Evolutionary conservation across 2,888 invertebrate genomes (phyloP).

Genomic region (Spilosoma lubricipeda): DNA sequence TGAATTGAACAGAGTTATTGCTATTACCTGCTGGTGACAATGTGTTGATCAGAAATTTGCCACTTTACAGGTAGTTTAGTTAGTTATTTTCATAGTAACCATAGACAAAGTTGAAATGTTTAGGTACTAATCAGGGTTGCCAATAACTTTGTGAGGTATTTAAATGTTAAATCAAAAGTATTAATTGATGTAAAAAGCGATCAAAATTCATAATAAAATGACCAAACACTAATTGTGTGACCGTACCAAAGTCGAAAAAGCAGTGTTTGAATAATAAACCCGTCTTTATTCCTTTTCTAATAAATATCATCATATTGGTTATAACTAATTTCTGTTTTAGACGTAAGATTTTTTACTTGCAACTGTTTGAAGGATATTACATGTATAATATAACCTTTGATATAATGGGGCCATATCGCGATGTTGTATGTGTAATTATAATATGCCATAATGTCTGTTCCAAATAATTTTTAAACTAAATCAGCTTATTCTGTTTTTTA

Average conservation of each 20-base stretch:
- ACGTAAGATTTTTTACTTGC: constrained; percentile 43
- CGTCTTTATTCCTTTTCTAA: constrained; percentile 31
- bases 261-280: constrained; percentile 19
- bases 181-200: not conserved
- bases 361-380: constrained; percentile 50
- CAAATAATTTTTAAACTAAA: constrained; percentile 15
- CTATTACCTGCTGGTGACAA: constrained; percentile 32
- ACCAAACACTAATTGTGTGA: not conserved
- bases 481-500: not conserved
- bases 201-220: not conserved
- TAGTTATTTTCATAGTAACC: constrained; percentile 10
- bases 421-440: constrained; percentile 16
- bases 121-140: not conserved
- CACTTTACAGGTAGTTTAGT: not conserved
- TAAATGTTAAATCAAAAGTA: too few relatives aligned
- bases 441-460: constrained; percentile 21
- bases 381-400: constrained; percentile 21
- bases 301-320: constrained; percentile 30
- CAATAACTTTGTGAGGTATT: not conserved
- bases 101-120: not conserved
- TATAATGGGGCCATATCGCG: constrained; percentile 53
- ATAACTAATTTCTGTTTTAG: constrained; percentile 42
- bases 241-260: not conserved
- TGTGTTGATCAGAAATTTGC: not conserved
- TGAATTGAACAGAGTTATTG: constrained; percentile 31